Percentiles rank a stretch among this genome's conserved stretches.
Conservation (phyloP, 2,797 vertebrate genomes). For the Amblyraja radiata region DNA sequence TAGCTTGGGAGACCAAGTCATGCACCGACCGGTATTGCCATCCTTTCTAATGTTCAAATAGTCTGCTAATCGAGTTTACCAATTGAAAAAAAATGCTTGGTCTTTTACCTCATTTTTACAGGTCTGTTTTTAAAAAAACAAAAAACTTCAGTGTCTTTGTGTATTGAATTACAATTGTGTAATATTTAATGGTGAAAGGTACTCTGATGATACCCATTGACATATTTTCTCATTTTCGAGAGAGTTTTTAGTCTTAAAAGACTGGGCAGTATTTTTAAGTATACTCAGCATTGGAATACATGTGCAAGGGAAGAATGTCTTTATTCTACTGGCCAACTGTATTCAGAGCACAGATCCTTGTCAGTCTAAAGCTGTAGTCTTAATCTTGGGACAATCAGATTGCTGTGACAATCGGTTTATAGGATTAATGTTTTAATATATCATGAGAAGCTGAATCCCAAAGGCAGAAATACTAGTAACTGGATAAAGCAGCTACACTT, state of each 20-base stretch:
- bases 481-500: background rate
- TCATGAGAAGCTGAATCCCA: conserved; percentile 33
- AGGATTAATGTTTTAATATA: conserved; percentile 36
- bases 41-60: conserved; percentile 30
- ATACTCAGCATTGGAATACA: conserved; percentile 24
- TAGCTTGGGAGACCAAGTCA: conserved; percentile 26
- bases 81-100: conserved; percentile 20
- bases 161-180: conserved; percentile 8
- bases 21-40: conserved; percentile 26
- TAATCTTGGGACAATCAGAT: conserved; percentile 36
- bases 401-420: conserved; percentile 37
- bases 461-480: conserved; percentile 32
- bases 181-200: conserved; percentile 33
- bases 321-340: conserved; percentile 2
- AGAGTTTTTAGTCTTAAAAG: background rate
- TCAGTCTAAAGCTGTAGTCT: conserved; percentile 28
- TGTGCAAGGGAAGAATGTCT: background rate
- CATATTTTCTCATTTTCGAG: conserved; percentile 36
- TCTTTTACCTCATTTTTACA: conserved; percentile 38
- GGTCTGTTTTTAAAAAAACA: background rate
- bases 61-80: conserved; percentile 30
- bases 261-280: background rate
- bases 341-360: conserved; percentile 30
- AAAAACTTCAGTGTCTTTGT: background rate
- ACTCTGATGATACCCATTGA: background rate